Percentiles rank a stretch among this genome's conserved stretches.
Conservation (phyloP, 2,888 invertebrate species). For the Antheraea yamamai region DNA sequence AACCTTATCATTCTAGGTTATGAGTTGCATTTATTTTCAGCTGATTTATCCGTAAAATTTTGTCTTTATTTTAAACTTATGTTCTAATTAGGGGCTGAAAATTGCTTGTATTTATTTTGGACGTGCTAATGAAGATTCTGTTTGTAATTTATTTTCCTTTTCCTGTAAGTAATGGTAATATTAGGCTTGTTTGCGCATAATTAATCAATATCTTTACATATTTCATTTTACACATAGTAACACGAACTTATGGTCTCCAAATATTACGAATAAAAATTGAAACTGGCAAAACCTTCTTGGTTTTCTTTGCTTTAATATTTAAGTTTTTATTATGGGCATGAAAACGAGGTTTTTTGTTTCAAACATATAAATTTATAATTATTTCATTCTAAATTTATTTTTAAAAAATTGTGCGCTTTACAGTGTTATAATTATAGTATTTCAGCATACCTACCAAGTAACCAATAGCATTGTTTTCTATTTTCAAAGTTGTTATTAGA, state of each 20-base stretch:
- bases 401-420: background rate
- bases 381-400: background rate
- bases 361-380: background rate
- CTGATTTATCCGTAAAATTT: constrained; percentile 67
- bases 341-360: background rate
- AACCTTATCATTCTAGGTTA: constrained; percentile 65
- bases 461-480: too few species aligned
- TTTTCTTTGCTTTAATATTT: background rate
- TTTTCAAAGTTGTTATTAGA: background rate
- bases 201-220: constrained; percentile 49
- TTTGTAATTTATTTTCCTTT: constrained; percentile 29
- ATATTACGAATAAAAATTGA: background rate
- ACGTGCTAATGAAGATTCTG: constrained; percentile 40
- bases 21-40: constrained; percentile 70
- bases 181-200: constrained; percentile 43
- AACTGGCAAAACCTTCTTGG: background rate
- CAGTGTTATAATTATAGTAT: background rate
- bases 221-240: constrained; percentile 31
- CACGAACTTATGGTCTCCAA: background rate
- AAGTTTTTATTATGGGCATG: background rate
- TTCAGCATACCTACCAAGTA: background rate
- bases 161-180: constrained; percentile 33
- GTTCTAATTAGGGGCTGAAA: constrained; percentile 75
- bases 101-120: constrained; percentile 58
- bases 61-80: constrained; percentile 55